Evolutionary conservation across 2,797 vertebrate genomes (phyloP).

Genomic region (Anisognathus igniventris): DNA sequence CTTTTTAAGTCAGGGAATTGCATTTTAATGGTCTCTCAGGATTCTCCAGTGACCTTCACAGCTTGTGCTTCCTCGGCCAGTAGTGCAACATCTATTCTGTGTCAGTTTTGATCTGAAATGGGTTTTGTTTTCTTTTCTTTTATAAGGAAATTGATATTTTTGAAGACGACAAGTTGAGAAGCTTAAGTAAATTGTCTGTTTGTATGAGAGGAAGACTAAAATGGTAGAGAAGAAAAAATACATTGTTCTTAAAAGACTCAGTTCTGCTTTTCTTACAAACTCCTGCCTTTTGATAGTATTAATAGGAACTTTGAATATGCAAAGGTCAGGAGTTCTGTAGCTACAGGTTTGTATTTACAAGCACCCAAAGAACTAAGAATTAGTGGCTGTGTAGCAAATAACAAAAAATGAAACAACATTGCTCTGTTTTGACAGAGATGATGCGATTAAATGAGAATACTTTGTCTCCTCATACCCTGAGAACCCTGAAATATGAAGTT

Average conservation of each 20-base stretch:
- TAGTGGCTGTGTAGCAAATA: not conserved
- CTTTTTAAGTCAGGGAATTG: not conserved
- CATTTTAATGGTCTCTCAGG: not conserved
- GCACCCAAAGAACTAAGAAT: not conserved
- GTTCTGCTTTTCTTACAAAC: not conserved
- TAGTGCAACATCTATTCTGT: not conserved
- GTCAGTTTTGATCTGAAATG: not conserved
- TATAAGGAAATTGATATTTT: not conserved
- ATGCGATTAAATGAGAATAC: not conserved
- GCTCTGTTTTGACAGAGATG: not conserved
- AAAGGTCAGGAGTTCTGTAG: not conserved
- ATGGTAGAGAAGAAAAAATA: not conserved
- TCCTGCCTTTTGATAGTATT: not conserved
- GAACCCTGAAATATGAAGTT: not conserved
- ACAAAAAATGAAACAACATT: not conserved
- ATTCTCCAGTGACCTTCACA: not conserved
- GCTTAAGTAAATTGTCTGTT: not conserved
- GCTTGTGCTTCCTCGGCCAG: not conserved
- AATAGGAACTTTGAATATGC: not conserved
- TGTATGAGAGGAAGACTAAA: fast-evolving
- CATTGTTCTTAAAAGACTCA: not conserved
- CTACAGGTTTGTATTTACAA: not conserved
- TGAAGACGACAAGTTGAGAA: not conserved
- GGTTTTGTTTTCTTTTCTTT: not conserved
- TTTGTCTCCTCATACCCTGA: not conserved